Evolutionary conservation across 2,888 invertebrate species (phyloP), one percentile per base, ranked within the genome.

Genomic region (Poecilobothrus nobilitatus): DNA sequence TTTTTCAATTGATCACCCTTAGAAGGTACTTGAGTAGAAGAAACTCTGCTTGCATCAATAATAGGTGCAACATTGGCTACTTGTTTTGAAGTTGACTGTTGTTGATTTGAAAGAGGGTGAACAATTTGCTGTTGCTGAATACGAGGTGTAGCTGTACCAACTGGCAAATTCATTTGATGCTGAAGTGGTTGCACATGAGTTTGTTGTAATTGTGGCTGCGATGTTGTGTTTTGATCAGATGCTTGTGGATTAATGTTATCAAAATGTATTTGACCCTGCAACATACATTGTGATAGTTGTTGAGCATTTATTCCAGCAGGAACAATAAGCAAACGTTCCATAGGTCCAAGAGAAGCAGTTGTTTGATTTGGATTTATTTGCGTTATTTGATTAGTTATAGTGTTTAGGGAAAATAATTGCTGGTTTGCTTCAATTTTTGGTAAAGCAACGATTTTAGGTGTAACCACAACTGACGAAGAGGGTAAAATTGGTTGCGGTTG

Each of bases 241-340:
- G 71, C 71, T 12, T 71, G 74, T 67, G 74, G 74, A 70, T 81
- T 81, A 10, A 81, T 78, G 71, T 82, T 82, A 72, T 82, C 81
- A 61, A 82, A 82, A 68, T 82, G 82, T 41, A 82, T 77, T 71
- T 82, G 82, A 0, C 82, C 82, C 71, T 81, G 77, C 27, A 80
- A 79, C 69, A 81, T 71, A 69, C 82, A 82, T 68, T 81, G 80
- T 0, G 81, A 80, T 71, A 82, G 68, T 71, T 82, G 82, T 70
- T 82, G 81, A 0, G 82, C 81, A 75, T 81, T 82, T 10, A 82
- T 82, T 15, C 82, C 82, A 1, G 80, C 80, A 0, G 82, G 82
- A 1, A 81, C 82, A 53, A 82, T 82, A 22, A 82, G 71, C 44
- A 82, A 69, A 4, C 81, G 76, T 71, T 82, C 82, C 73, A 81